Base-by-base conservation (phyloP, 2,113 vertebrate genomes). In the Oostethus manadensis region DNA sequence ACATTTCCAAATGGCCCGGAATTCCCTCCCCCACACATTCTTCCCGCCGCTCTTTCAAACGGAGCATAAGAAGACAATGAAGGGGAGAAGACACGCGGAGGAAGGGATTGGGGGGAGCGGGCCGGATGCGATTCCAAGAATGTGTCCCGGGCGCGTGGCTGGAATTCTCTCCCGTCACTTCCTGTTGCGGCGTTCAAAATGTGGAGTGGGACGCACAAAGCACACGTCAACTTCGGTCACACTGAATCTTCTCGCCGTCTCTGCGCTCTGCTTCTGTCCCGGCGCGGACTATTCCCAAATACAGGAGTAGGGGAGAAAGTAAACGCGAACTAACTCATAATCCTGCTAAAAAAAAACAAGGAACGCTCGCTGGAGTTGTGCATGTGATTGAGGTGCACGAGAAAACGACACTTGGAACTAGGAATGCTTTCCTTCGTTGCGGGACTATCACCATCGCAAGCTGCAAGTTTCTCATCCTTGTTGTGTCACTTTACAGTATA, bases 271-370 rank as follows among this genome's bases (percentile, higher is more conserved):
- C 73, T 72, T 73, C 68, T 51, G 18, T 55, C 47, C 56, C 53
- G 62, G 53, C 64, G 76, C 83, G 84, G 61, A 53, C 62, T 85
- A 86, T 77, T 84, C 83, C 63, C 66, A 69, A 71, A 81, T 85
- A 61, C n/a, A 47, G 66, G 85, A 87, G 8, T 88, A 87, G 75
- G 20, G 51, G 33, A 55, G 29, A 82, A 87, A 85, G 86, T 88
- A 87, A 85, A 74, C 40, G 13, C 18, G 33, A 49, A 45, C 17
- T 3, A 51, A 59, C 29, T 0, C 46, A 51, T 4, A 4, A 3
- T 45, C 35, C 21, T 9, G 46, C 59, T 29, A 35, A 66, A 67
- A 8, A 51, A 11, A 4, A 33, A 33, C 5, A n/a, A n/a, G 42
- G 29, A 40, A 46, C 29, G 42, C 23, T 45, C 4, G 46, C 17